Percentiles rank a stretch among this genome's conserved stretches.
Evolutionary conservation across 2,888 invertebrate species (phyloP).

Genomic region (Agrochola macilenta): DNA sequence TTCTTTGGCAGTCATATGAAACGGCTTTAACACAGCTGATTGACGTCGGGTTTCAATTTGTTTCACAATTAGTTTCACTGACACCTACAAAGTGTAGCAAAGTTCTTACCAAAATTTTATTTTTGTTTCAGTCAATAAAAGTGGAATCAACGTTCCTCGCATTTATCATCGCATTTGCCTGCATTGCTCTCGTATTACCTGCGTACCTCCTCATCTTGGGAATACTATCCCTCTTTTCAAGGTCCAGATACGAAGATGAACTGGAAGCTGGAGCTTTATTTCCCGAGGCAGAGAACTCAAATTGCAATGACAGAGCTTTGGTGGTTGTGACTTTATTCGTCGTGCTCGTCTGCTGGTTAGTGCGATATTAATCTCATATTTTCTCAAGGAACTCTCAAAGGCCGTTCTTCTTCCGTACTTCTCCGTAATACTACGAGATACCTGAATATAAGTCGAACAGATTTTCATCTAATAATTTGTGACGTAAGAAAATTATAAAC

Average conservation of each 20-base stretch:
- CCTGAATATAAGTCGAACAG: conserved; percentile 20
- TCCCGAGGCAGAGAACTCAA: conserved; percentile 79
- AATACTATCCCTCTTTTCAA: conserved; percentile 89
- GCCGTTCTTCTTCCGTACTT: conserved; percentile 49
- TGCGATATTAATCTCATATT: conserved; percentile 66
- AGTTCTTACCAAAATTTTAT: conserved; percentile 25
- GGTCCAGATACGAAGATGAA: conserved; percentile 81
- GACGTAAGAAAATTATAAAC: conserved; percentile 2
- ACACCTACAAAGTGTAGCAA: background rate
- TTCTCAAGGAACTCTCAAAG: conserved; percentile 52
- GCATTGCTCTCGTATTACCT: conserved; percentile 92
- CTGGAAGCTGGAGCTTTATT: conserved; percentile 85
- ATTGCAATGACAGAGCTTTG: conserved; percentile 84
- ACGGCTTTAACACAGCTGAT: background rate
- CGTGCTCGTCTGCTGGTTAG: conserved; percentile 86
- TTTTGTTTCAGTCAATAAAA: conserved; percentile 91
- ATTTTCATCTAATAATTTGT: conserved; percentile 28
- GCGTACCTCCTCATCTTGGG: conserved; percentile 87
- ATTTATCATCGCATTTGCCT: conserved; percentile 91
- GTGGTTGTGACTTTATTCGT: conserved; percentile 82
- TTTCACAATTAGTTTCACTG: too few species aligned
- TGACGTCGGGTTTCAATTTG: too few species aligned
- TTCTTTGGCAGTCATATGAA: background rate
- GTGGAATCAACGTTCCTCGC: conserved; percentile 93
- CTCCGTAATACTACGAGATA: conserved; percentile 20